These are phyloP conservation scores for Sphyrna mokarran DNA, from an alignment of 2,113 vertebrate species.

Conservation along the genomic window DNA sequence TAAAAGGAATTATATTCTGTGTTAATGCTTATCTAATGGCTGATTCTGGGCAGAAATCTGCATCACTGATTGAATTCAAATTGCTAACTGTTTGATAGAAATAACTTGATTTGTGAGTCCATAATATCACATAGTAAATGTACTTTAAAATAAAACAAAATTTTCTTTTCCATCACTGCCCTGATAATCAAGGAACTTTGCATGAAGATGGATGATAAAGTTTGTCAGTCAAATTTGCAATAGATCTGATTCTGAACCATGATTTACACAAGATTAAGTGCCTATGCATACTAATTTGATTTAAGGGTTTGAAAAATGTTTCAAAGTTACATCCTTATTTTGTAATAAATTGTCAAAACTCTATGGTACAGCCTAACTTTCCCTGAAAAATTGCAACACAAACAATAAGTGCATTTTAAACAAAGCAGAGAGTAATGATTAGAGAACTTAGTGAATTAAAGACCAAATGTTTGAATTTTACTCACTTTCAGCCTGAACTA, in stretches of 20 bases:
- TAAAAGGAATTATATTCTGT: neutral
- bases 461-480: neutral
- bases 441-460: neutral
- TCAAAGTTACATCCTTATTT: neutral
- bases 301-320: too few relatives aligned
- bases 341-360: neutral
- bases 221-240: neutral
- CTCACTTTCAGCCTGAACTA: neutral
- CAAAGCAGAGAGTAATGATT: neutral
- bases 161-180: neutral
- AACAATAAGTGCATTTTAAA: neutral
- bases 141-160: neutral
- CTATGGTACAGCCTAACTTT: neutral
- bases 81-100: neutral
- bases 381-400: neutral
- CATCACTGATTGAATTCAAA: neutral
- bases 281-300: neutral
- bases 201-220: neutral
- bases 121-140: neutral
- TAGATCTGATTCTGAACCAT: too few relatives aligned
- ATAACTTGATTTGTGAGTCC: neutral
- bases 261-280: neutral
- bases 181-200: neutral
- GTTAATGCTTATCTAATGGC: neutral
- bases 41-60: neutral